Percentiles rank a stretch among this genome's conserved stretches.
Conservation (phyloP, 1,140 invertebrate genomes). For the Lutraria rhynchaena region DNA sequence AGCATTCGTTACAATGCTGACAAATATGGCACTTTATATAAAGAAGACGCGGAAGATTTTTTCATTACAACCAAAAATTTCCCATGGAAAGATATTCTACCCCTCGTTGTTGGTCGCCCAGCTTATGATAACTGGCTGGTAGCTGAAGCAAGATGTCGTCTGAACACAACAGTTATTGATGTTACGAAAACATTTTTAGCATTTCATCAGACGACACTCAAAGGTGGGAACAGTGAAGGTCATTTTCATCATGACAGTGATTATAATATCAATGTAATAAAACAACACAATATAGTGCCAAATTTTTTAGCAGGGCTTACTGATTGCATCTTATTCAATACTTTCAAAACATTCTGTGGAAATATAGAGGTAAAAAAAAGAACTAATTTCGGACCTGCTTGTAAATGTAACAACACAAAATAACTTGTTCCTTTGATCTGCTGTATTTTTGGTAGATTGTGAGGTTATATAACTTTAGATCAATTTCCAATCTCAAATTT, state of each 20-base stretch:
- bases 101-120: constrained; percentile 60
- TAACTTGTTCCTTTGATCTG: no score
- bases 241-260: constrained; percentile 18
- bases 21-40: constrained; percentile 43
- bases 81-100: constrained; percentile 62
- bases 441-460: no score
- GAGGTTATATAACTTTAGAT: no score
- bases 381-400: constrained; percentile 4
- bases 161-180: constrained; percentile 50
- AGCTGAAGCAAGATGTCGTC: constrained; percentile 44
- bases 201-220: constrained; percentile 53
- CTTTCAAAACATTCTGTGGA: constrained; percentile 40
- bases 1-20: constrained; percentile 10
- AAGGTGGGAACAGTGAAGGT: constrained; percentile 52
- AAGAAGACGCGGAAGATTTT: constrained; percentile 62
- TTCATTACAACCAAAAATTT: constrained; percentile 61
- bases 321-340: constrained; percentile 26
- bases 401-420: constrained; percentile 12
- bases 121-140: constrained; percentile 68
- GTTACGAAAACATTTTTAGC: constrained; percentile 35
- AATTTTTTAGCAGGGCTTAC: constrained; percentile 56
- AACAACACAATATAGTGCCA: constrained; percentile 38
- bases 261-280: constrained; percentile 44
- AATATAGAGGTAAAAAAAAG: constrained; percentile 11
- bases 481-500: no score